A percentile compares a stretch with the other conserved stretches of the same genome.
phyloP scores from a whole-genome alignment of 2,113 vertebrate species.

The Percopsis transmontana region DNA sequence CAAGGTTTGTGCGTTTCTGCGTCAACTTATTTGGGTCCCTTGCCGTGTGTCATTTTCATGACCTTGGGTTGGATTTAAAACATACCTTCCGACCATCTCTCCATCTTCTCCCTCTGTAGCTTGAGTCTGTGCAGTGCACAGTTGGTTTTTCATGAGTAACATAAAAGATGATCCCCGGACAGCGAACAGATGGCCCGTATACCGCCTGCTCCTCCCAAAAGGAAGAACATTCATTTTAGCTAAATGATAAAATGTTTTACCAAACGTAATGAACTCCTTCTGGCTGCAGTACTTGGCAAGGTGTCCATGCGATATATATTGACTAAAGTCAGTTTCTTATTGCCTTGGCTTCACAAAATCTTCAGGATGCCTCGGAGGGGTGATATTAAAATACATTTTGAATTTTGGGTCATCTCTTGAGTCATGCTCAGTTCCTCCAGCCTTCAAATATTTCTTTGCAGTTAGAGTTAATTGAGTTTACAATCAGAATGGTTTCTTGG shows the following conservation, averaged over 20 bases:
- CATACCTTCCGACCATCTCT: conserved; percentile 9
- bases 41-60: conserved; percentile 28
- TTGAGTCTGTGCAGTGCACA: conserved; percentile 9
- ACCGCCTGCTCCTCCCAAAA: conserved; percentile 8
- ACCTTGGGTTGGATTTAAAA: conserved; percentile 17
- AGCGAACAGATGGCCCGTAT: conserved; percentile 30
- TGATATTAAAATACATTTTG: conserved; percentile 26
- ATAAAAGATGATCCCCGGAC: neutral
- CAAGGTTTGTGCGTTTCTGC: conserved; percentile 9
- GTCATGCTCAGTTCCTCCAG: conserved; percentile 11
- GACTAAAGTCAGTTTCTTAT: conserved; percentile 26
- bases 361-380: conserved; percentile 10
- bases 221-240: conserved; percentile 10
- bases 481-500: too few relatives aligned
- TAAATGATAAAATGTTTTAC: conserved; percentile 5
- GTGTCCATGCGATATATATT: conserved; percentile 35
- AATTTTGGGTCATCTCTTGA: conserved; percentile 17
- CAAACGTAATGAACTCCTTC: conserved; percentile 36
- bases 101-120: neutral
- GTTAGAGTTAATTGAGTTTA: neutral
- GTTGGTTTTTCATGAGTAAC: conserved; percentile 19
- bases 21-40: too few relatives aligned
- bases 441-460: conserved; percentile 4
- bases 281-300: conserved; percentile 34
- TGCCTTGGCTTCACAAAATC: conserved; percentile 23